Conservation (phyloP, 2,113 vertebrate species). For the Psittacus erithacus region DNA sequence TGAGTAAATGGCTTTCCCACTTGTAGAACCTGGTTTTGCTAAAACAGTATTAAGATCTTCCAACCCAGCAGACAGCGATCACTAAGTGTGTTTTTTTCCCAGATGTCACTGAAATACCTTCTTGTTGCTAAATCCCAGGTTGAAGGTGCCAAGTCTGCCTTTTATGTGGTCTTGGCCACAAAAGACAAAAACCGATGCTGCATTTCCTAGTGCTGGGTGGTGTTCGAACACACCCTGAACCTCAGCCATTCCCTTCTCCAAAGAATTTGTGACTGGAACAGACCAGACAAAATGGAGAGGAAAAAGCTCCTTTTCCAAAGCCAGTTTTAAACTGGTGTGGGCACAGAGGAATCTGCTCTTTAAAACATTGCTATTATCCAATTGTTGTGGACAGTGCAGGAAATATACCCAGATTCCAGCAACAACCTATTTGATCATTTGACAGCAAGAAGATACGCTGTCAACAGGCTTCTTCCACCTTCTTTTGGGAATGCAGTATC, state of each 20-base stretch:
- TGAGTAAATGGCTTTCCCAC: background rate
- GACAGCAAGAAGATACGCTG: background rate
- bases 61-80: background rate
- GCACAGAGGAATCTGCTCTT: background rate
- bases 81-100: background rate
- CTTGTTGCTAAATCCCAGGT: background rate
- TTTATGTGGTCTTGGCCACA: background rate
- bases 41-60: background rate
- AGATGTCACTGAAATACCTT: background rate
- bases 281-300: background rate
- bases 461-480: background rate
- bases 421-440: background rate
- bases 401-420: background rate
- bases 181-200: background rate
- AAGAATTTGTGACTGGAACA: background rate
- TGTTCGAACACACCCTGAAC: background rate
- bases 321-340: background rate
- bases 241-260: background rate
- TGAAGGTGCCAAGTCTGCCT: background rate
- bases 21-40: background rate
- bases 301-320: background rate
- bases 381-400: background rate
- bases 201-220: background rate
- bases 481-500: background rate
- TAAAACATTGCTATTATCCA: background rate